Evolutionary conservation across 2,113 vertebrate species (phyloP).

Genomic region (Poecile atricapillus): DNA sequence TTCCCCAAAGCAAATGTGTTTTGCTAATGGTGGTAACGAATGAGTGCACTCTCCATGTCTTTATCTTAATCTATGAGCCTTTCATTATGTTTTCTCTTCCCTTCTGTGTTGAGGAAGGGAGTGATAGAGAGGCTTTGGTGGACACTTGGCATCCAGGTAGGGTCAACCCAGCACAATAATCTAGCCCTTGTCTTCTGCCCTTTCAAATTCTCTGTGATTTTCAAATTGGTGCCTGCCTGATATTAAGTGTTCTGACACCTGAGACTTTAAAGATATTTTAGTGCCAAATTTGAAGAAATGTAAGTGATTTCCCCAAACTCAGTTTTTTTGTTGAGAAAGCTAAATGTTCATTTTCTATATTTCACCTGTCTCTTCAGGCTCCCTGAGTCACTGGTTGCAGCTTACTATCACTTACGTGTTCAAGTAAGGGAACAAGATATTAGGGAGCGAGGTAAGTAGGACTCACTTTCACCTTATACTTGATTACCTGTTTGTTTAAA

Average conservation of each 20-base stretch:
- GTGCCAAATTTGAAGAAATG: background rate
- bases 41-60: background rate
- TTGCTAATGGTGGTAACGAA: background rate
- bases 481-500: background rate
- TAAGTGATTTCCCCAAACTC: background rate
- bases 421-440: background rate
- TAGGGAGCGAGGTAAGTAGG: background rate
- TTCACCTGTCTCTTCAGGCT: background rate
- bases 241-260: background rate
- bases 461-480: background rate
- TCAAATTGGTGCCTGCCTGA: background rate
- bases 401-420: background rate
- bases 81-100: background rate
- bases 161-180: background rate
- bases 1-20: background rate
- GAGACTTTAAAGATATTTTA: background rate
- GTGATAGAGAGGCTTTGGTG: background rate
- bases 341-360: background rate
- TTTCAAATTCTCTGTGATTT: background rate
- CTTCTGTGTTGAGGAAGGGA: background rate
- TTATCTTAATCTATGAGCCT: background rate
- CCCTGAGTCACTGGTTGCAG: background rate
- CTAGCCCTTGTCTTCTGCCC: background rate
- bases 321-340: background rate
- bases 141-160: background rate